phyloP scores from a whole-genome alignment of 2,888 invertebrate genomes.

The Phymatocera aterrima region DNA sequence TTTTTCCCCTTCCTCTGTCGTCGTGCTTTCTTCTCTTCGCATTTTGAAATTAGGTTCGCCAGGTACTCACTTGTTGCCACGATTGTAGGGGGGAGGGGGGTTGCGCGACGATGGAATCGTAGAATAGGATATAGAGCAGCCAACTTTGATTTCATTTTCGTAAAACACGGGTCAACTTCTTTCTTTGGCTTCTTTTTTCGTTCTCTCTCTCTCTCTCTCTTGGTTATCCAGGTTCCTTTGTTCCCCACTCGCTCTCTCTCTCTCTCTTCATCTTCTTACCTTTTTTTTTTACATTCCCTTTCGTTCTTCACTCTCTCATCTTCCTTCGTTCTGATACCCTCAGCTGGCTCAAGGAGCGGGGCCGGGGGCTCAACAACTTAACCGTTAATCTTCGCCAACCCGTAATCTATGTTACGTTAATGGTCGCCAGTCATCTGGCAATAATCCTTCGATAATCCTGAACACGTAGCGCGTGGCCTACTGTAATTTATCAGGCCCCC shows the following conservation, averaged over 20 bases:
- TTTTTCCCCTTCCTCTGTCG: too few relatives aligned
- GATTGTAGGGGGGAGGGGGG: too few relatives aligned
- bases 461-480: constrained; percentile 43
- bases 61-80: too few relatives aligned
- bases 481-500: constrained; percentile 41
- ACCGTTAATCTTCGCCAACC: constrained; percentile 41
- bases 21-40: too few relatives aligned
- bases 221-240: not conserved
- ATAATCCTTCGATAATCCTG: constrained; percentile 44
- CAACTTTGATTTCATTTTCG: too few relatives aligned
- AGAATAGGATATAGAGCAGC: too few relatives aligned
- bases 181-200: too few relatives aligned
- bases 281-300: too few relatives aligned
- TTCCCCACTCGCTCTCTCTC: not conserved
- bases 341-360: not conserved
- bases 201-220: too few relatives aligned
- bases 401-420: constrained; percentile 44
- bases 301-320: not conserved
- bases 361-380: constrained; percentile 28
- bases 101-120: too few relatives aligned
- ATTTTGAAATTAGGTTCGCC: too few relatives aligned
- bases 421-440: constrained; percentile 43
- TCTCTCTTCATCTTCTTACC: not conserved
- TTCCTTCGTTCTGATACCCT: constrained; percentile 5
- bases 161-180: too few relatives aligned